Percentiles rank a stretch among this genome's conserved stretches.
These are phyloP conservation scores for Temnothorax longispinosus DNA, from an alignment of 1,140 invertebrate species.

Conservation along the genomic window DNA sequence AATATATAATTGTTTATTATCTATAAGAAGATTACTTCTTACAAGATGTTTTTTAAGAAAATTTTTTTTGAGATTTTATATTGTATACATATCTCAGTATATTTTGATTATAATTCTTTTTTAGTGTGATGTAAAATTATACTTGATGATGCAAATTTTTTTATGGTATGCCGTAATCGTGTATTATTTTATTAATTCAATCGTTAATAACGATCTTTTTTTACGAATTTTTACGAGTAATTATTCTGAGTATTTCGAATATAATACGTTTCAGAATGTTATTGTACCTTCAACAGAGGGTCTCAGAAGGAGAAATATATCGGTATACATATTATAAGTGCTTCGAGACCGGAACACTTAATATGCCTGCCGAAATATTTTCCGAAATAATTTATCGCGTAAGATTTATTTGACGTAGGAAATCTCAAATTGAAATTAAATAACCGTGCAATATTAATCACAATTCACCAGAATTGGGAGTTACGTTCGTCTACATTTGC, in stretches of 20 bases:
- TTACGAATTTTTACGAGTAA: background rate
- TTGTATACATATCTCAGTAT: background rate
- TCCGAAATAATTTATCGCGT: background rate
- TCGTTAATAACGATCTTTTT: background rate
- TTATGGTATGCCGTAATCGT: background rate
- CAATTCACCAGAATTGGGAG: background rate
- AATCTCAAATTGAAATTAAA: constrained; percentile 12
- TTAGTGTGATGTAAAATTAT: background rate
- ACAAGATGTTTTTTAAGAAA: background rate
- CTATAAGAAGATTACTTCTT: background rate
- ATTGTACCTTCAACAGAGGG: background rate
- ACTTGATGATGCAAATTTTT: background rate
- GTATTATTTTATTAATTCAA: constrained; percentile 35
- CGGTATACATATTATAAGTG: too few relatives aligned
- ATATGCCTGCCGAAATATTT: background rate
- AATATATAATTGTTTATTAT: background rate
- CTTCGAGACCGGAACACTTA: too few relatives aligned
- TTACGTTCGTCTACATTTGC: background rate
- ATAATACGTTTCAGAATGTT: background rate
- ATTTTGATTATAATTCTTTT: background rate
- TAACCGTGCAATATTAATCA: constrained; percentile 26
- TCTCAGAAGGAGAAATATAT: background rate
- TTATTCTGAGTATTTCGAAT: background rate
- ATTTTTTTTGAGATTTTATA: background rate
- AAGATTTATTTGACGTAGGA: background rate